Percentiles rank a stretch among this genome's conserved stretches.
These are phyloP conservation scores for Bothrops alternatus DNA, from an alignment of 2,797 vertebrate species.

Conservation along the genomic window DNA sequence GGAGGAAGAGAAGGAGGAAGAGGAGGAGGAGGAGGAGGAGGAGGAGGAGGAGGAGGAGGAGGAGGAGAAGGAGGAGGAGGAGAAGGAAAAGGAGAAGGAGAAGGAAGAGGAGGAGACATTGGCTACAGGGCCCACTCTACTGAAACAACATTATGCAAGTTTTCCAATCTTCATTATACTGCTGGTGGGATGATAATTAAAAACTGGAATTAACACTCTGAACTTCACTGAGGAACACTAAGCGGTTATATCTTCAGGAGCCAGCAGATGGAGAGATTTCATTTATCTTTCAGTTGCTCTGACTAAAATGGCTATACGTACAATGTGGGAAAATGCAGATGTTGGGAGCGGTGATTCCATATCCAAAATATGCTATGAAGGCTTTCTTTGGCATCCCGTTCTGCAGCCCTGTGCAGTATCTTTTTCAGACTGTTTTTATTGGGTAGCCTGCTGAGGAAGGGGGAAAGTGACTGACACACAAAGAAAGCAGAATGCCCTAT, in stretches of 20 bases:
- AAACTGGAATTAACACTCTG: not conserved
- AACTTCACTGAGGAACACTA: not conserved
- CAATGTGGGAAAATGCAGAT: not conserved
- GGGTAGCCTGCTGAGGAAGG: not conserved
- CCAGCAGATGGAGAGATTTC: not conserved
- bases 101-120: not conserved
- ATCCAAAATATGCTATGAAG: not conserved
- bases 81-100: not conserved
- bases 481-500: not conserved
- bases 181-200: not conserved
- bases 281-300: not conserved
- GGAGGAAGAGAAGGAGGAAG: no score
- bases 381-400: not conserved
- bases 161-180: not conserved
- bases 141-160: not conserved
- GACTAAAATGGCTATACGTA: not conserved
- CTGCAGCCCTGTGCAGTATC: not conserved
- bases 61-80: not conserved
- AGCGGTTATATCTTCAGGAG: not conserved
- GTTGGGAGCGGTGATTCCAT: not conserved
- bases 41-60: no score
- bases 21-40: no score
- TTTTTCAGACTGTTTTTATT: constrained; percentile 8
- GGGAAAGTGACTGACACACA: not conserved
- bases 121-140: not conserved